Percentiles rank a stretch among this genome's conserved stretches.
phyloP scores from a whole-genome alignment of 1,140 invertebrate species.

The Scaptomyza pallida region DNA sequence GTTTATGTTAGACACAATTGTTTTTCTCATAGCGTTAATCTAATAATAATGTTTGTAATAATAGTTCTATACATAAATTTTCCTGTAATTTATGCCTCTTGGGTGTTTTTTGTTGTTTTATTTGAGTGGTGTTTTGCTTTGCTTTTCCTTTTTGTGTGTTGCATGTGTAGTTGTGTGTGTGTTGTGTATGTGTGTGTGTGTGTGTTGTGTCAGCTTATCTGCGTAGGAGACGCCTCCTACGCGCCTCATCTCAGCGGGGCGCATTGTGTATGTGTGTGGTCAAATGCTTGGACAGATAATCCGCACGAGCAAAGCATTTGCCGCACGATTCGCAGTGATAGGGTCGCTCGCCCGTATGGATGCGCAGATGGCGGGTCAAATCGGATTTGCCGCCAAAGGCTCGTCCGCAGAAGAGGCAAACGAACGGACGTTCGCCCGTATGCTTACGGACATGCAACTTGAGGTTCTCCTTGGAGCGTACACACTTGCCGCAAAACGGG shows the following conservation, averaged over 20 bases:
- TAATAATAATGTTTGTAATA: conserved; percentile 58
- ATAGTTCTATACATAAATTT: conserved; percentile 68
- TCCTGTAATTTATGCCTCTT: conserved; percentile 72
- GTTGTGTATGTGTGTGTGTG: conserved; percentile 23
- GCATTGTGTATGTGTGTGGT: conserved; percentile 93
- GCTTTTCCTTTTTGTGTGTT: conserved; percentile 8
- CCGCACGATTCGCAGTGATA: conserved; percentile 96
- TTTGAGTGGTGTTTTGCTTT: not conserved
- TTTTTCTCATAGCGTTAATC: conserved; percentile 13
- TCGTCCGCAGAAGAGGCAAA: conserved; percentile 93
- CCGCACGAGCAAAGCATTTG: conserved; percentile 94
- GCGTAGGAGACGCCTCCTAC: conserved; percentile 84
- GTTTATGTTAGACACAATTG: conserved; percentile 14
- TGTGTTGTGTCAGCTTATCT: conserved; percentile 67
- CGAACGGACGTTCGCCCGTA: conserved; percentile 94
- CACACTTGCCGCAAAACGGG: conserved; percentile 94
- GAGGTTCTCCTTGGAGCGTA: conserved; percentile 93
- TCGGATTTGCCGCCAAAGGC: conserved; percentile 95
- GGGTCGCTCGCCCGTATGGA: conserved; percentile 92
- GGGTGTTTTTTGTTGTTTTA: conserved; percentile 11
- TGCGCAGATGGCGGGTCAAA: conserved; percentile 92
- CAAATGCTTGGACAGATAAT: conserved; percentile 95
- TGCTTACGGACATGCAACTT: conserved; percentile 95
- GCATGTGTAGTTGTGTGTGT: conserved; percentile 14
- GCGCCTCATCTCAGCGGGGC: conserved; percentile 85